phyloP scores from a whole-genome alignment of 2,888 invertebrate species.

The Chrysomela aeneicollis region DNA sequence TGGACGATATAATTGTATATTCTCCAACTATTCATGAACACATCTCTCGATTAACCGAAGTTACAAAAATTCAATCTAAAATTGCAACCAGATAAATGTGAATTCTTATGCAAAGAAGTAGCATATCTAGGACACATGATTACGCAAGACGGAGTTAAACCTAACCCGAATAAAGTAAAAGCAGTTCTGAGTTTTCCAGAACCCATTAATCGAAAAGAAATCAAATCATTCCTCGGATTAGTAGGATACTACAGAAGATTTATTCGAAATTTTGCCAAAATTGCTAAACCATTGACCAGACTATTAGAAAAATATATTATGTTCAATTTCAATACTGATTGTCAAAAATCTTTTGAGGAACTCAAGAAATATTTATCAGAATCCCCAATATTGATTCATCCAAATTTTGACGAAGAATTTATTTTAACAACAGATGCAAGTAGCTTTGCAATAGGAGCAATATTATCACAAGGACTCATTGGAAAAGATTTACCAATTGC shows the following conservation, averaged over 20 bases:
- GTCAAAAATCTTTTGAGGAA: no score
- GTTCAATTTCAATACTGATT: no score
- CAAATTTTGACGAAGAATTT: no score
- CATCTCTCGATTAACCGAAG: constrained; percentile 17
- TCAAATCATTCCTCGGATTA: constrained; percentile 25
- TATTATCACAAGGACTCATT: constrained; percentile 49
- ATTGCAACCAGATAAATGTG: constrained; percentile 34
- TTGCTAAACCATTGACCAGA: neutral
- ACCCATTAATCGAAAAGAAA: constrained; percentile 19
- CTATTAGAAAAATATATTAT: neutral
- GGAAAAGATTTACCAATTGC: constrained; percentile 50
- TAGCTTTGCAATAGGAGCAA: constrained; percentile 46
- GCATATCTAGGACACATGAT: constrained; percentile 31
- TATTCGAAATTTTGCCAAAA: constrained; percentile 2
- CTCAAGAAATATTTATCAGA: no score
- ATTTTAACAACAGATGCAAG: no score
- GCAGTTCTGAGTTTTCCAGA: constrained; percentile 12
- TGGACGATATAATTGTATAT: constrained; percentile 30
- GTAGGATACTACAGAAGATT: constrained; percentile 24
- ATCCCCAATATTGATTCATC: no score
- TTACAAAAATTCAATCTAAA: constrained; percentile 25
- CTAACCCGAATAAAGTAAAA: constrained; percentile 32
- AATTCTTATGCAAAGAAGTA: constrained; percentile 33
- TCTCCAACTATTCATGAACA: constrained; percentile 29
- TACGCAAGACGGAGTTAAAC: constrained; percentile 30